Evolutionary conservation across 30 jellyfish, hydroid and myxozoan species (phyloP), one percentile per base, ranked within the genome.

Genomic region (Turritopsis rubra): DNA sequence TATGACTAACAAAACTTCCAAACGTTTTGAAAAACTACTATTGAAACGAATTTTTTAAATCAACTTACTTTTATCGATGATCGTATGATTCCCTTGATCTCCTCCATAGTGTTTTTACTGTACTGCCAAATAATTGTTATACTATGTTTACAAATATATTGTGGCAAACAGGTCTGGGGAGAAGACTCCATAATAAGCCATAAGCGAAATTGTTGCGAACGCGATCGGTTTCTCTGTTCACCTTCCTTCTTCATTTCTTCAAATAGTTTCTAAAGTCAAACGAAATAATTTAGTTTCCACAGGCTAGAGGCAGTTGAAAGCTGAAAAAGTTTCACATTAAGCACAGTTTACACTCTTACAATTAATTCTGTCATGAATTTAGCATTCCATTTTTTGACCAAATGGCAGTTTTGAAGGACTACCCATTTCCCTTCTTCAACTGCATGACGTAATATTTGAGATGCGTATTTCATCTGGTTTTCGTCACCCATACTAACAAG

Each of bases 361-460:
- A 81, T 89, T 13, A 88, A 28, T 72, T 81, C 52, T 54, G 85
- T 70, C 22, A 88, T 65, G 72, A 88, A 88, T 17, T 77, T 83
- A 20, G 41, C 82, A 5, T 84, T 68, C 96, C 96, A 88, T 21
- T 28, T 25, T 19, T 54, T 65, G 26, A 72, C 90, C 72, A 88
- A 83, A 79, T 88, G 88, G 71, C 96, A 88, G 71, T 88, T 88
- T 70, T 88, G 91, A 83, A 88, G 71, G 3, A 88, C 72, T 1
- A 88, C 53, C 96, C 96, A 88, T 21, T 27, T 27, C 30, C 77
- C 77, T 9, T 65, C 80, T n/a, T 28, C 53, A 21, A 53, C 24
- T 18, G 88, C 89, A 25, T 75, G 83, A 23, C 79, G 53, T 13
- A 88, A 19, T 13, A 52, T 29, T 20, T 81, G 78, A 16, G 54